Conservation (phyloP, 2,888 invertebrate genomes). For the Dynastes tityus region DNA sequence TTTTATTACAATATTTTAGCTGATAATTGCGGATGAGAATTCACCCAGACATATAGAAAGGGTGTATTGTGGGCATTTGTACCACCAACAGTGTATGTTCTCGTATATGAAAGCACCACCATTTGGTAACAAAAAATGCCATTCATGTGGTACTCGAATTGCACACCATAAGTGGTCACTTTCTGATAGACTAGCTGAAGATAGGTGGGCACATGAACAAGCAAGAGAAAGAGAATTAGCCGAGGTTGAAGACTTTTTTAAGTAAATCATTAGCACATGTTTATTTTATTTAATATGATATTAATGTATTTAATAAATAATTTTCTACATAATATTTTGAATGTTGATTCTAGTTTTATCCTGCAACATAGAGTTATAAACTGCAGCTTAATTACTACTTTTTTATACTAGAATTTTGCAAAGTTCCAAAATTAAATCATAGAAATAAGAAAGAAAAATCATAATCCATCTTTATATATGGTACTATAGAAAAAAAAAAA, state of each 20-base stretch:
- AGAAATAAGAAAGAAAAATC: no score
- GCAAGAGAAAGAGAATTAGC: constrained; percentile 82
- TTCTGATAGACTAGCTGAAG: constrained; percentile 80
- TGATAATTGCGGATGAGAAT: constrained; percentile 74
- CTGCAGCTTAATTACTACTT: no score
- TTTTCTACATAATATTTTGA: background rate
- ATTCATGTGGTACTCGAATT: constrained; percentile 76
- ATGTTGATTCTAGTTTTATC: no score
- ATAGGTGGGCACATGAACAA: constrained; percentile 85
- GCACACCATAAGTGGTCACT: constrained; percentile 84
- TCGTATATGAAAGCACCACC: constrained; percentile 82
- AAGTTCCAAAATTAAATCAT: no score
- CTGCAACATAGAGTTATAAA: no score
- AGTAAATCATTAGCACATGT: constrained; percentile 63
- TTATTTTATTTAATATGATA: constrained; percentile 37
- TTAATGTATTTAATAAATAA: constrained; percentile 29
- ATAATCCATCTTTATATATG: no score
- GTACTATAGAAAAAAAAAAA: no score
- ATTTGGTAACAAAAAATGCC: constrained; percentile 82
- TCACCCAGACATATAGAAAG: constrained; percentile 78
- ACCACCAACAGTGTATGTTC: constrained; percentile 80
- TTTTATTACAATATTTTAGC: constrained; percentile 64
- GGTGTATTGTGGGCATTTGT: constrained; percentile 82
- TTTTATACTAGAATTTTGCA: no score
- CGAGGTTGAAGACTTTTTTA: constrained; percentile 83